phyloP scores from a whole-genome alignment of 2,113 vertebrate genomes.

The Gallinago jamesoni region DNA sequence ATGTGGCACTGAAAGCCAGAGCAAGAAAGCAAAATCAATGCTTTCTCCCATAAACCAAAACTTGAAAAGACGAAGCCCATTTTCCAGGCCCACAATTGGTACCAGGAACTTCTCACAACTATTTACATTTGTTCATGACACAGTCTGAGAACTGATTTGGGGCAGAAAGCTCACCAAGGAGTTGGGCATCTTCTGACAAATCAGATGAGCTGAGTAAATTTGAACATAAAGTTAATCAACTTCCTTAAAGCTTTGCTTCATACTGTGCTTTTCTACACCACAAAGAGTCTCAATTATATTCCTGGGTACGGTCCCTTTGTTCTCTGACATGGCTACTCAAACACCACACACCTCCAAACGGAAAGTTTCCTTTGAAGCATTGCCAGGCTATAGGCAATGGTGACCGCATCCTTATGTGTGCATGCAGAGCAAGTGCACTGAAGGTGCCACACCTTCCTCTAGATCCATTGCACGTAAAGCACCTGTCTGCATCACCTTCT shows the following conservation, averaged over 20 bases:
- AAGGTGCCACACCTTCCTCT: not conserved
- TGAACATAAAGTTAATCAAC: not conserved
- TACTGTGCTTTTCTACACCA: not conserved
- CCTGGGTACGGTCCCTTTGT: not conserved
- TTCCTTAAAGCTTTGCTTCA: not conserved
- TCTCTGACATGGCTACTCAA: not conserved
- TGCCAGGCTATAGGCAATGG: not conserved
- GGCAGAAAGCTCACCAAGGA: not conserved
- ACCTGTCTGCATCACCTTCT: not conserved
- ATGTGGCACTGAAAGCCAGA: not conserved
- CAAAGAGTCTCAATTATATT: not conserved
- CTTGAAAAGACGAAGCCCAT: not conserved
- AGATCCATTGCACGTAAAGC: not conserved
- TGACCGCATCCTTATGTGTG: not conserved
- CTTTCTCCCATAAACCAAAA: not conserved
- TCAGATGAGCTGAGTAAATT: not conserved
- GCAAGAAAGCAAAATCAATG: not conserved
- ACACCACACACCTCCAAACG: not conserved
- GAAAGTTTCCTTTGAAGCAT: not conserved
- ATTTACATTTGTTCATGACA: not conserved
- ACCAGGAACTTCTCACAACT: not conserved
- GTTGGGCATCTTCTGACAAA: not conserved
- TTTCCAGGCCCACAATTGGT: not conserved
- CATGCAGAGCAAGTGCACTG: accelerated
- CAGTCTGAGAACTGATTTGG: not conserved